phyloP scores from a whole-genome alignment of 64 coral and sea anemone species.

The Trachythela sp. region DNA sequence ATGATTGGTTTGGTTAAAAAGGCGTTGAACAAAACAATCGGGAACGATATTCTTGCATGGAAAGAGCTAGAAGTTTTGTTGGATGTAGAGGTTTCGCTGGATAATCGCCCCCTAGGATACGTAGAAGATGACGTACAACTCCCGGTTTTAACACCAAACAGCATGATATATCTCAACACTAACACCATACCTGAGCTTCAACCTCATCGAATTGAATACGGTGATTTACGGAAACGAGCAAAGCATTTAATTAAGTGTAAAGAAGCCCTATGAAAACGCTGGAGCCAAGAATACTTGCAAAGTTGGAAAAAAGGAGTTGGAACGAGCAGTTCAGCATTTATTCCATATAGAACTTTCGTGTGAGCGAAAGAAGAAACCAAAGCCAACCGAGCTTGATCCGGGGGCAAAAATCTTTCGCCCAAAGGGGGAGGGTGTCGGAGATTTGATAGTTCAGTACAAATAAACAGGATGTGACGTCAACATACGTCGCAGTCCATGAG shows the following conservation, averaged over 20 bases:
- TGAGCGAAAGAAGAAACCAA: neutral
- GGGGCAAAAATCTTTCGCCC: neutral
- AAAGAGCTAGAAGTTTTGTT: conserved; percentile 6
- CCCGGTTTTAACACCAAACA: neutral
- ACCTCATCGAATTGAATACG: neutral
- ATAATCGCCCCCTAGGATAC: neutral
- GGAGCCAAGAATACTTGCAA: no score
- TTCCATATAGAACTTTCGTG: neutral
- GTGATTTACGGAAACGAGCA: neutral
- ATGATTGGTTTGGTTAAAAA: no score
- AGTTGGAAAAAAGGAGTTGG: neutral
- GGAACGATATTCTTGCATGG: no score
- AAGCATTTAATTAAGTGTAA: no score
- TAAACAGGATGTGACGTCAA: no score
- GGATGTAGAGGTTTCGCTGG: no score
- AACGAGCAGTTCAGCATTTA: neutral
- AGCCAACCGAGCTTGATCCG: no score
- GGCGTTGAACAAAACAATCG: no score
- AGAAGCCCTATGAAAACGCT: no score
- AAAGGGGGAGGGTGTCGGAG: neutral
- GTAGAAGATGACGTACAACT: neutral
- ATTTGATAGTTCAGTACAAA: no score
- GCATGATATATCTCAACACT: neutral
- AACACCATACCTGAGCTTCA: neutral
- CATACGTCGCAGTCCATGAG: no score